Conservation (phyloP, 2,113 vertebrate species). For the Ptychochromis oligacanthus region DNA sequence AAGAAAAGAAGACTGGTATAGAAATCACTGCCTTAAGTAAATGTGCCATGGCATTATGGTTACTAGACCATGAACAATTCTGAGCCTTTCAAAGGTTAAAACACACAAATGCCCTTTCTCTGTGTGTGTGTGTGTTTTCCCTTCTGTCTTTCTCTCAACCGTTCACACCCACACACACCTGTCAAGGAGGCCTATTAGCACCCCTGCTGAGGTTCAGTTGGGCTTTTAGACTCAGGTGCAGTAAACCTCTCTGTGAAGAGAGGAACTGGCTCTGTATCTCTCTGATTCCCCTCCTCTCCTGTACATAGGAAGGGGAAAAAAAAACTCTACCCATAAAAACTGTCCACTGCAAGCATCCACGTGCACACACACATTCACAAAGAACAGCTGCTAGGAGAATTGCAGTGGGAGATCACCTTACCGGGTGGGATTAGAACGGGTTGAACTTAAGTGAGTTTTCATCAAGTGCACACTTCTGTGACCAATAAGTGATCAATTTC, state of each 20-base stretch:
- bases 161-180: conserved; percentile 51
- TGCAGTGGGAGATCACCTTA: conserved; percentile 39
- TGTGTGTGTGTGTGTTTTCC: not conserved
- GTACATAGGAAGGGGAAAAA: not conserved
- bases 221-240: conserved; percentile 57
- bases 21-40: conserved; percentile 59
- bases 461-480: not conserved
- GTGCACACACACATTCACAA: not conserved
- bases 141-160: not conserved
- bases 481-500: conserved; percentile 22
- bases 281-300: conserved; percentile 13
- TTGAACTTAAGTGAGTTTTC: conserved; percentile 41
- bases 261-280: conserved; percentile 30
- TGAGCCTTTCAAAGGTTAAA: conserved; percentile 57
- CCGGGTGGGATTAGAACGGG: conserved; percentile 31
- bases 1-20: conserved; percentile 9
- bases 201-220: conserved; percentile 61
- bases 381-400: conserved; percentile 17
- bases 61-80: conserved; percentile 53
- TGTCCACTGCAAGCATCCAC: not conserved
- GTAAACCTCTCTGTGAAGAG: conserved; percentile 34
- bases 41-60: conserved; percentile 50
- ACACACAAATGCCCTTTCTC: not conserved
- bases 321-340: conserved; percentile 6
- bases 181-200: conserved; percentile 63